Evolutionary conservation across 2,888 invertebrate species (phyloP).

Genomic region (Coenonympha arcania): DNA sequence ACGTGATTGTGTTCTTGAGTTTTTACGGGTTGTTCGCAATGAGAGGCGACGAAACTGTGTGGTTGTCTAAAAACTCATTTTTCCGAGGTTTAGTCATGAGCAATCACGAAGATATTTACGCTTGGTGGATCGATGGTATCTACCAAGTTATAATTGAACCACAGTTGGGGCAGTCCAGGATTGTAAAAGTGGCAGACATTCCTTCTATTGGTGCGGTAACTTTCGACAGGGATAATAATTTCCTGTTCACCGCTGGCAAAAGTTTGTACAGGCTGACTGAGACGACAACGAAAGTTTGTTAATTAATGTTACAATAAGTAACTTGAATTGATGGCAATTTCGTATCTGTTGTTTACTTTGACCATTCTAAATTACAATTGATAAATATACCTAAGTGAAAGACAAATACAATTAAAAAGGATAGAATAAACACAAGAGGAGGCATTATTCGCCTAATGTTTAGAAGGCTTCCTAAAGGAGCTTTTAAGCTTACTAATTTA

Average conservation of each 20-base stretch:
- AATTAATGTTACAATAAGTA: constrained; percentile 6
- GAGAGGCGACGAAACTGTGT: constrained; percentile 37
- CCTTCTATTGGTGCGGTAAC: constrained; percentile 48
- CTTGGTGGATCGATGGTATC: constrained; percentile 64
- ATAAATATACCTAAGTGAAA: too few species aligned
- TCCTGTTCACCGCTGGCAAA: constrained; percentile 47
- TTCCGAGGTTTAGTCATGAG: constrained; percentile 57
- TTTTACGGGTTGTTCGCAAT: constrained; percentile 48
- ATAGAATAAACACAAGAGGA: too few species aligned
- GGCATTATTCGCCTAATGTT: too few species aligned
- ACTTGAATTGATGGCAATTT: not conserved
- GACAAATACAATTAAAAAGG: too few species aligned
- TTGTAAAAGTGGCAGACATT: constrained; percentile 45
- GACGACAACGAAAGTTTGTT: constrained; percentile 32
- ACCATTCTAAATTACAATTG: not conserved
- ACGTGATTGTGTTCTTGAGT: constrained; percentile 47
- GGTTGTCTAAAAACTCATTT: constrained; percentile 50
- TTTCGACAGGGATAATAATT: constrained; percentile 57
- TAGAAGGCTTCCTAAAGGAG: too few species aligned
- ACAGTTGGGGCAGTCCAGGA: constrained; percentile 39
- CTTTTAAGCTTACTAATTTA: too few species aligned
- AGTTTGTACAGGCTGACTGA: constrained; percentile 42
- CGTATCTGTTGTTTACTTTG: not conserved
- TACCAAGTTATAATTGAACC: constrained; percentile 48
- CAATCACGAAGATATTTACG: constrained; percentile 48